Percentiles rank a stretch among this genome's conserved stretches.
phyloP scores from a whole-genome alignment of 1,140 invertebrate genomes.

The Zaprionus davidi region DNA sequence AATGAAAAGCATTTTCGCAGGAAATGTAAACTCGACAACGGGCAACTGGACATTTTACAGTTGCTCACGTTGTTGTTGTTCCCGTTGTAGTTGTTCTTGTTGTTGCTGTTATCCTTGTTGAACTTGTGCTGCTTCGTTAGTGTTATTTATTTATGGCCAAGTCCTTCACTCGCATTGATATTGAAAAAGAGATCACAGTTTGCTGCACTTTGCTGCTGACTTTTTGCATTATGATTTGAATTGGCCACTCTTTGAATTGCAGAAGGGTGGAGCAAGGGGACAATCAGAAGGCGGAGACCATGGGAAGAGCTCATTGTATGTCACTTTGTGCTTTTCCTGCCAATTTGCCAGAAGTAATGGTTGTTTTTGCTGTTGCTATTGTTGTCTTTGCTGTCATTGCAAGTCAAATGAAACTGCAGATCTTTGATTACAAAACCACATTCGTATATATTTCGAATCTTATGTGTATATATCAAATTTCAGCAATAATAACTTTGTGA shows the following conservation, averaged over 20 bases:
- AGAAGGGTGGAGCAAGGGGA: neutral
- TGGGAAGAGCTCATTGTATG: slow-evolving; percentile 15
- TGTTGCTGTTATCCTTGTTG: slow-evolving; percentile 24
- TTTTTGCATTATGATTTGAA: slow-evolving; percentile 14
- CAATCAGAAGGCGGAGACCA: neutral
- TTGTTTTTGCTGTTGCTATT: neutral
- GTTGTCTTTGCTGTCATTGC: neutral
- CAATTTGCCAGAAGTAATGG: slow-evolving; percentile 1
- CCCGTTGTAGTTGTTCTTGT: slow-evolving; percentile 8
- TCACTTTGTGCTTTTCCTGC: slow-evolving; percentile 9
- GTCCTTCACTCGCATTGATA: slow-evolving; percentile 27
- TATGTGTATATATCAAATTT: neutral
- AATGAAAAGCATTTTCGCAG: slow-evolving; percentile 35
- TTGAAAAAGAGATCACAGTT: slow-evolving; percentile 24
- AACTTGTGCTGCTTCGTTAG: slow-evolving; percentile 37
- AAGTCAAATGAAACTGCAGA: neutral
- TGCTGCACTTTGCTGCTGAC: slow-evolving; percentile 19
- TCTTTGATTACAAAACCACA: neutral
- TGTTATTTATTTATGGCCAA: slow-evolving; percentile 40
- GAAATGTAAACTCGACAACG: slow-evolving; percentile 14
- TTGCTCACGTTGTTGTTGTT: neutral
- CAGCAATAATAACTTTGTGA: neutral
- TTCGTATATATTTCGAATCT: neutral
- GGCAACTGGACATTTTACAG: slow-evolving; percentile 27
- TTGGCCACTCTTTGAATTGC: slow-evolving; percentile 4